Evolutionary conservation across 2,113 vertebrate genomes (phyloP).

Genomic region (Taxidea taxus): DNA sequence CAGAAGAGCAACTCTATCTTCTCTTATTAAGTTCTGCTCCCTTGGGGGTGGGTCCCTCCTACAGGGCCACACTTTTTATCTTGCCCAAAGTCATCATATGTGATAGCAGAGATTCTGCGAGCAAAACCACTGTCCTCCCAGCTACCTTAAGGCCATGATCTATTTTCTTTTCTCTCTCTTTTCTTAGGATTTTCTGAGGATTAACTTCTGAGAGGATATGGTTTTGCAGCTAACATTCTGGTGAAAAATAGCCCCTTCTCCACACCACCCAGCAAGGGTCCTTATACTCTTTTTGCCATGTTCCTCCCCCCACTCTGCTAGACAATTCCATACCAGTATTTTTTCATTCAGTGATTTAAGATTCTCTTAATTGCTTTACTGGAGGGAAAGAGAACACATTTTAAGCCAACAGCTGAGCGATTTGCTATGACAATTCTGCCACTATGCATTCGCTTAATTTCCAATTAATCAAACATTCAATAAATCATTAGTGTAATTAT

Average conservation of each 20-base stretch:
- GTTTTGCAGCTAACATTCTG: background rate
- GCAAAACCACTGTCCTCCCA: background rate
- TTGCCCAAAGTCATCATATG: background rate
- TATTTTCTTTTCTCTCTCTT: background rate
- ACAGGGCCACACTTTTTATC: background rate
- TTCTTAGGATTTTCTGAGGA: background rate
- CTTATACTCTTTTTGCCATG: background rate
- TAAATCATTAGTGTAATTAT: constrained; percentile 89
- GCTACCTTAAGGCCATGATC: background rate
- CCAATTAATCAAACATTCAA: constrained; percentile 89
- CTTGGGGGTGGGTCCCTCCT: background rate
- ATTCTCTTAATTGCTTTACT: constrained; percentile 83
- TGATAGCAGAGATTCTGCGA: background rate
- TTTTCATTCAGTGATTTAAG: constrained; percentile 79
- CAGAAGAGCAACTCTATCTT: rapidly evolving
- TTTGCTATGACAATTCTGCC: constrained; percentile 86
- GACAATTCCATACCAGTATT: constrained; percentile 51
- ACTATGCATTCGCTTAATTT: constrained; percentile 86
- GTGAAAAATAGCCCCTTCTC: background rate
- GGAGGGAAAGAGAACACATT: constrained; percentile 81
- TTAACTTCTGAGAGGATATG: background rate
- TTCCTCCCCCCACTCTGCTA: background rate
- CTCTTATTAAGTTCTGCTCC: background rate
- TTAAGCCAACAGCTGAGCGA: constrained; percentile 84
- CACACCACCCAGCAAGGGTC: rapidly evolving